A percentile compares a stretch with the other conserved stretches of the same genome.
These are phyloP conservation scores for Rotaria magnacalcarata DNA, from an alignment of 2,888 invertebrate genomes.

Conservation along the genomic window DNA sequence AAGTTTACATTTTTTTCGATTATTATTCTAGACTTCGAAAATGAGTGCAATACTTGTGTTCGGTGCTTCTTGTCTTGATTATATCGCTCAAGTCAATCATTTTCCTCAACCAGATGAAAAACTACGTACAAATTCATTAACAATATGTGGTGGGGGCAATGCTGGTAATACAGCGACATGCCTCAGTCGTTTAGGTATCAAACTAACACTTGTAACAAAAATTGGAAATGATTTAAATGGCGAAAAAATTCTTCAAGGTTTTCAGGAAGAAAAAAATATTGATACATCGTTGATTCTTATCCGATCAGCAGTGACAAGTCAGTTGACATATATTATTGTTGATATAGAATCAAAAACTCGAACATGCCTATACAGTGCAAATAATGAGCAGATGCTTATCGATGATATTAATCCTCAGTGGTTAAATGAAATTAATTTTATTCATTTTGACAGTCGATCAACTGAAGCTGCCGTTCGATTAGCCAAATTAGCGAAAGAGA, in stretches of 20 bases:
- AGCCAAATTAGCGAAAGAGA: background rate
- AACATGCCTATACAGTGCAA: background rate
- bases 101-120: slow-evolving; percentile 28
- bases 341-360: background rate
- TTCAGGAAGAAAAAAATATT: background rate
- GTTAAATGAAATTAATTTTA: background rate
- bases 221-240: slow-evolving; percentile 4
- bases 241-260: slow-evolving; percentile 1
- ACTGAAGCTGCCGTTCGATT: background rate
- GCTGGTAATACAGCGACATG: background rate
- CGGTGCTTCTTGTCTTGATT: slow-evolving; percentile 33
- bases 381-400: background rate
- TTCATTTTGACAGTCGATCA: slow-evolving; percentile 35
- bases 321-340: slow-evolving; percentile 4
- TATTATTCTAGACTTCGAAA: background rate
- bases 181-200: slow-evolving; percentile 17
- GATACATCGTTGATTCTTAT: background rate
- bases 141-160: slow-evolving; percentile 19
- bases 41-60: background rate
- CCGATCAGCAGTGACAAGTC: background rate
- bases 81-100: background rate
- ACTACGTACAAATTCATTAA: background rate
- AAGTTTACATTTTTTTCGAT: too few species aligned
- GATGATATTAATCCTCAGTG: background rate
- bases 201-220: background rate